Evolutionary conservation across 1,140 invertebrate species (phyloP), one percentile per base, ranked within the genome.

Genomic region (Drosophila subobscura): DNA sequence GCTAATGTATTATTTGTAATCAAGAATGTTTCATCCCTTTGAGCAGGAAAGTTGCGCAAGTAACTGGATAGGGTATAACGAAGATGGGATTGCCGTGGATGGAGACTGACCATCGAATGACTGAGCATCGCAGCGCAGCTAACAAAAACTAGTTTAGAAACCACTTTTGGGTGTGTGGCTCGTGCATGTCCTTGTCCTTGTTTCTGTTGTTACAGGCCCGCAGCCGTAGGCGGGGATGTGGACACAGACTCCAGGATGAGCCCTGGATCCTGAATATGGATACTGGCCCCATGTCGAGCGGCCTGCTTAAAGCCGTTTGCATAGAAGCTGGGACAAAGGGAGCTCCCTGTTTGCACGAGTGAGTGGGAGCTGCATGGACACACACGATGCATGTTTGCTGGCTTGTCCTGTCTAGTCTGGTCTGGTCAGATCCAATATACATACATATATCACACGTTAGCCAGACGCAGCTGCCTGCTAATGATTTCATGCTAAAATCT

Each of bases 101-200:
- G 8, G 3, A 3, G 33, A 33, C 33, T 33, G 10, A 33, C 33
- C 33, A 33, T 33, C 29, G 29, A 33, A 33, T 3, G 29, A 33
- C 29, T 33, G 55, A 27, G 12, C 37, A 27, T 45, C 23, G 63
- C 46, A 57, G 57, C 46, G 64, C 50, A 86, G 73, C 80, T 73
- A 86, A 80, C 81, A 76, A 80, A 79, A 85, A 85, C 72, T 85
- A 80, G 80, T 85, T 85, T 80, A 77, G 81, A 64, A 85, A 86
- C 81, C 80, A 73, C 73, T 79, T 83, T 84, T 42, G 79, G 63
- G 78, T 58, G 52, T 66, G 67, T 42, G 60, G 51, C 54, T 41
- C 51, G 40, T 64, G 44, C 75, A 54, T 77, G 64, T 83, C 57
- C 60, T 66, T 63, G 42, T 64, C 53, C 49, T 58, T 64, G 64